Percentiles rank a stretch among this genome's conserved stretches.
Evolutionary conservation across 2,797 vertebrate genomes (phyloP).

Genomic region (Peromyscus nudipes): DNA sequence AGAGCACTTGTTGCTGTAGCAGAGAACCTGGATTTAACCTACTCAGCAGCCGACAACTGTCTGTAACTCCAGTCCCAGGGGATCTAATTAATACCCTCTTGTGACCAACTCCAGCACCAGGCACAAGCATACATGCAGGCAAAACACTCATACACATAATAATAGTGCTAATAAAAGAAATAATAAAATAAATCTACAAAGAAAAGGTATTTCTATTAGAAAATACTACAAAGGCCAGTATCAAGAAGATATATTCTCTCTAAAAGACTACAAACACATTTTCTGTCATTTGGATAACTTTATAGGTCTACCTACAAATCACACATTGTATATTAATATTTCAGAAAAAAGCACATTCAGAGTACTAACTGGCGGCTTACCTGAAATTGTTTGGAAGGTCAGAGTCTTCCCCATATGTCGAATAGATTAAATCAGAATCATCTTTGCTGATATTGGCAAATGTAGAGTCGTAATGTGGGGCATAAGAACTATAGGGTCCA

Average conservation of each 20-base stretch:
- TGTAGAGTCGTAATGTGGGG: slow-evolving; percentile 97
- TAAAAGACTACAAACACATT: neutral
- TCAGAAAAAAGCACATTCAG: neutral
- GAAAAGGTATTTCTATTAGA: slow-evolving; percentile 17
- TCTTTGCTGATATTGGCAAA: slow-evolving; percentile 98
- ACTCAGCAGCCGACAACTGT: neutral
- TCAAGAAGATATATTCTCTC: neutral
- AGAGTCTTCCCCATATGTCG: slow-evolving; percentile 94
- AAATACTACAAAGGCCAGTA: neutral
- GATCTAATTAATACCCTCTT: neutral
- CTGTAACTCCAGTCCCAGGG: neutral
- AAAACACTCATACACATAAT: neutral
- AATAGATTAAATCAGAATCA: slow-evolving; percentile 96
- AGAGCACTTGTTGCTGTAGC: neutral
- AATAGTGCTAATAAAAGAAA: neutral
- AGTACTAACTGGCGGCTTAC: slow-evolving; percentile 83
- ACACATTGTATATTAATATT: neutral
- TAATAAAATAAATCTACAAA: neutral
- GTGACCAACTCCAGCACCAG: neutral
- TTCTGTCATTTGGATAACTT: slow-evolving; percentile 29
- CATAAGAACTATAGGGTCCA: slow-evolving; percentile 96
- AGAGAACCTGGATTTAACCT: neutral
- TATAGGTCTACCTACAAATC: neutral
- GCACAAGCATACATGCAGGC: neutral
- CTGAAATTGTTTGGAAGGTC: slow-evolving; percentile 93